These are phyloP conservation scores for Mobula birostris DNA, from an alignment of 2,113 vertebrate species.

Conservation along the genomic window DNA sequence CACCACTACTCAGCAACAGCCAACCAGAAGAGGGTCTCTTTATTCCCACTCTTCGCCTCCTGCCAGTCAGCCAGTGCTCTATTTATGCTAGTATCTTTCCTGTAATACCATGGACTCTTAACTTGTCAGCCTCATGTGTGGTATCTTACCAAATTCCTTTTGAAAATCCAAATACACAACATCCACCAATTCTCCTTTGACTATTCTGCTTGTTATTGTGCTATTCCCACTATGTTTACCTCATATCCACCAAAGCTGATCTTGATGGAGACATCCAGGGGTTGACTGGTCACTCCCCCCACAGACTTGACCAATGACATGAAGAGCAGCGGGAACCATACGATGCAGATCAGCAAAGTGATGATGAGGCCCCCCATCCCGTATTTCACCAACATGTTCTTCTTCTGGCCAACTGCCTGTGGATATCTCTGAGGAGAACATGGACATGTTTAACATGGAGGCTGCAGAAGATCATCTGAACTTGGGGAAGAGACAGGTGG, in stretches of 20 bases:
- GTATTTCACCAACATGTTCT: constrained; percentile 61
- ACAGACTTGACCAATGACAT: constrained; percentile 60
- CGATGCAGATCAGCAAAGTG: constrained; percentile 53
- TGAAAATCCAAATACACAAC: too few species aligned
- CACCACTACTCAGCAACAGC: too few species aligned
- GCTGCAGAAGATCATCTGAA: neutral
- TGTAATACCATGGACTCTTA: too few species aligned
- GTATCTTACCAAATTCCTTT: too few species aligned
- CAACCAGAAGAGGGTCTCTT: too few species aligned
- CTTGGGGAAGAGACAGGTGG: neutral
- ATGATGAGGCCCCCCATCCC: constrained; percentile 59
- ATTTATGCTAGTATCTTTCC: too few species aligned
- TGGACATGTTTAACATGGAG: neutral
- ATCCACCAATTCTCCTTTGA: too few species aligned
- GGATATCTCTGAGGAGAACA: constrained; percentile 59
- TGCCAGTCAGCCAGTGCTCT: too few species aligned
- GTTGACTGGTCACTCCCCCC: constrained; percentile 59
- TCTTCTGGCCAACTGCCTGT: constrained; percentile 59
- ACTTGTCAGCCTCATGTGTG: too few species aligned
- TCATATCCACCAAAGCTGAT: constrained; percentile 58
- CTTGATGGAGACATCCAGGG: constrained; percentile 57
- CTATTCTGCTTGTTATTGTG: too few species aligned
- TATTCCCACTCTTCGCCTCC: too few species aligned
- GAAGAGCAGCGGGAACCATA: constrained; percentile 66
- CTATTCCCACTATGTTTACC: constrained; percentile 42